phyloP scores from a whole-genome alignment of 2,888 invertebrate genomes.

The Himalopsyche tibetana region DNA sequence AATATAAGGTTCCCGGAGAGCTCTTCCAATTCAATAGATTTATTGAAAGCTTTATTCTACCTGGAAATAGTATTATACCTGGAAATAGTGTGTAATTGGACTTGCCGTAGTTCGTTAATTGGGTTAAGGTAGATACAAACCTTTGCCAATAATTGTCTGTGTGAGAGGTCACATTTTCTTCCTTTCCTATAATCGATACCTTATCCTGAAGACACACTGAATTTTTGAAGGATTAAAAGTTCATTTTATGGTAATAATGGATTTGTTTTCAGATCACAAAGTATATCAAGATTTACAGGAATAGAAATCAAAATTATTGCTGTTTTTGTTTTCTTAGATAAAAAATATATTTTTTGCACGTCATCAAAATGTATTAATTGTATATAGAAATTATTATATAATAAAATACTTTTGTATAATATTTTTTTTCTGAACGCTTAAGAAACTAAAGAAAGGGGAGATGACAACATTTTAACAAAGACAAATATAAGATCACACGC shows the following conservation, averaged over 20 bases:
- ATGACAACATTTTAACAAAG: too few relatives aligned
- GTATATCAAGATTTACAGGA: too few relatives aligned
- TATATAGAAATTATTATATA: too few relatives aligned
- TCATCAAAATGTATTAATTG: too few relatives aligned
- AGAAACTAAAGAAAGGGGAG: too few relatives aligned
- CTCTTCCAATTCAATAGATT: conserved; percentile 18
- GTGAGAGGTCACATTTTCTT: conserved; percentile 10
- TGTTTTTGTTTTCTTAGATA: too few relatives aligned
- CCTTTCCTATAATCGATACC: conserved; percentile 9
- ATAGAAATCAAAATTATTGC: too few relatives aligned
- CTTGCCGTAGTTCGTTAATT: conserved; percentile 14
- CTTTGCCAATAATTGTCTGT: conserved; percentile 9
- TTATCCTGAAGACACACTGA: not conserved
- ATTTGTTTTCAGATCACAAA: too few relatives aligned
- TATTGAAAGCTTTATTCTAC: conserved; percentile 30
- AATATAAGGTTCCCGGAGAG: not conserved
- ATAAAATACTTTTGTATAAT: too few relatives aligned
- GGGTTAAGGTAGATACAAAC: conserved; percentile 28
- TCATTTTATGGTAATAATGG: not conserved
- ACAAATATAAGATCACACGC: too few relatives aligned
- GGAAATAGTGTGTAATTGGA: conserved; percentile 40
- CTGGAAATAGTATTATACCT: conserved; percentile 18
- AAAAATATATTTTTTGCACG: too few relatives aligned
- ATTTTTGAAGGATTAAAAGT: not conserved
- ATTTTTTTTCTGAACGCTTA: too few relatives aligned